Evolutionary conservation across 2,113 vertebrate species (phyloP).

Genomic region (Otis tarda): DNA sequence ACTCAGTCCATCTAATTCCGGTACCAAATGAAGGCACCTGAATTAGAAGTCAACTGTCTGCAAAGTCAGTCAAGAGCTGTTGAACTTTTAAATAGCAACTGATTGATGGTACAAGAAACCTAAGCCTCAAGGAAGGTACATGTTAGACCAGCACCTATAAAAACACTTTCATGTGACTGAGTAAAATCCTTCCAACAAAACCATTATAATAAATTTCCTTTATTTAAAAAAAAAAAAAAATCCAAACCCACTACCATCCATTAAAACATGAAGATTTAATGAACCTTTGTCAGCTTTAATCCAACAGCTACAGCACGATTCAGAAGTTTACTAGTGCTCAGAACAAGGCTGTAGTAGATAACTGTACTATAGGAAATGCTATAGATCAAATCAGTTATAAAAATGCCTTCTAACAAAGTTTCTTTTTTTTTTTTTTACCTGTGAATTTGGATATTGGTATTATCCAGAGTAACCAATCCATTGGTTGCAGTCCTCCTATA

Average conservation of each 20-base stretch:
- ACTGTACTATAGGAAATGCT: not conserved
- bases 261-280: not conserved
- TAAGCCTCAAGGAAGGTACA: not conserved
- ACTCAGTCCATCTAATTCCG: not conserved
- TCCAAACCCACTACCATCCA: not conserved
- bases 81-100: not conserved
- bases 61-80: not conserved
- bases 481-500: constrained; percentile 94
- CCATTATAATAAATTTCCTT: not conserved
- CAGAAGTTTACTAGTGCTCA: not conserved
- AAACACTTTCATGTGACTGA: not conserved
- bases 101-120: not conserved
- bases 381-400: not conserved
- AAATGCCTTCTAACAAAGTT: not conserved
- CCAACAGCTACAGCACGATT: not conserved
- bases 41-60: not conserved
- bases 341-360: not conserved
- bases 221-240: not conserved
- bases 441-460: constrained; percentile 97
- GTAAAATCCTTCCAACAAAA: not conserved
- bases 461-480: constrained; percentile 92
- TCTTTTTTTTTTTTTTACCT: constrained; percentile 73
- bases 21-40: not conserved
- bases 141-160: not conserved
- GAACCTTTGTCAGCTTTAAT: not conserved